phyloP scores from a whole-genome alignment of 2,888 invertebrate genomes.

The Sisyra nigra region DNA sequence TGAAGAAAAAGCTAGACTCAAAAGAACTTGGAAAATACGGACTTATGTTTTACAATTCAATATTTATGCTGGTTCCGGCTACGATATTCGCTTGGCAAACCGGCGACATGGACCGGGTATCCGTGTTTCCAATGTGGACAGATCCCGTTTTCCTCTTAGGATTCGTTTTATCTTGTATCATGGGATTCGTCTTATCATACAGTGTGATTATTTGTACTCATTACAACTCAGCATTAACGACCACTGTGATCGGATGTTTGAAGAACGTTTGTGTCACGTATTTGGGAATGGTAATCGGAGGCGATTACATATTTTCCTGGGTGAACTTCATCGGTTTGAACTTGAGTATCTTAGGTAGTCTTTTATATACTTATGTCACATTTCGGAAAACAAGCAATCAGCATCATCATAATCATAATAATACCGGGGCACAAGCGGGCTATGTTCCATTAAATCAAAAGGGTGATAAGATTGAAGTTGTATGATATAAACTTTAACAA shows the following conservation, averaged over 20 bases:
- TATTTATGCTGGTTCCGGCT: slow-evolving; percentile 75
- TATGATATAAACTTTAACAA: slow-evolving; percentile 19
- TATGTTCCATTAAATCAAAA: slow-evolving; percentile 22
- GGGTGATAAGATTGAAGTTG: slow-evolving; percentile 24
- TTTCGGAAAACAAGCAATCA: slow-evolving; percentile 44
- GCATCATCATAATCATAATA: slow-evolving; percentile 9
- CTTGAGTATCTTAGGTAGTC: slow-evolving; percentile 76
- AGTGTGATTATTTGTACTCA: slow-evolving; percentile 91
- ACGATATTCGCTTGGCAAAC: slow-evolving; percentile 51
- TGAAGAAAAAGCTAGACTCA: slow-evolving; percentile 91
- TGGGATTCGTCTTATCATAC: slow-evolving; percentile 93
- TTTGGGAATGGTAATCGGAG: slow-evolving; percentile 94
- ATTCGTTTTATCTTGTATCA: slow-evolving; percentile 80
- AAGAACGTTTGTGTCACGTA: slow-evolving; percentile 98
- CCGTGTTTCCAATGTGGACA: slow-evolving; percentile 55
- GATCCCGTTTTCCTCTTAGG: slow-evolving; percentile 59
- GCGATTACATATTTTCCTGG: slow-evolving; percentile 91
- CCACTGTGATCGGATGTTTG: slow-evolving; percentile 94
- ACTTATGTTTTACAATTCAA: slow-evolving; percentile 79
- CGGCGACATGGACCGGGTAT: slow-evolving; percentile 55
- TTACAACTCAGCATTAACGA: slow-evolving; percentile 95
- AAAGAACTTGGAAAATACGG: slow-evolving; percentile 88
- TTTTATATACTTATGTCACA: slow-evolving; percentile 76
- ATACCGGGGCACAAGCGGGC: slow-evolving; percentile 11
- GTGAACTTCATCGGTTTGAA: slow-evolving; percentile 93